These are phyloP conservation scores for Rhadina sibilatrix DNA, from an alignment of 2,113 vertebrate species.

Conservation along the genomic window DNA sequence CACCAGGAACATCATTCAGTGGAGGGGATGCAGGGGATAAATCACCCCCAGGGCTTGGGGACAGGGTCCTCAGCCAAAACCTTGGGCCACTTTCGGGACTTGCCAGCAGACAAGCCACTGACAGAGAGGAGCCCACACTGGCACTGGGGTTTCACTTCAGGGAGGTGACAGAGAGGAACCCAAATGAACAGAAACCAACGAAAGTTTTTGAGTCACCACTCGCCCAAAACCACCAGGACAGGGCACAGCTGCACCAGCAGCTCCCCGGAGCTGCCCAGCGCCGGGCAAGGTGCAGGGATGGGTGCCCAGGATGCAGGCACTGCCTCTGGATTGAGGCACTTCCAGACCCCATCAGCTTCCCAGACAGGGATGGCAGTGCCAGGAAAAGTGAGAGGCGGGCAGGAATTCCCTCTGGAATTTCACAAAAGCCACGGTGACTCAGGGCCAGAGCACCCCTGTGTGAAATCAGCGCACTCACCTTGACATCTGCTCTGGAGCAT, in stretches of 20 bases:
- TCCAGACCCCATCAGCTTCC: not conserved
- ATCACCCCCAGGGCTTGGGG: not conserved
- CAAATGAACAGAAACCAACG: slow-evolving; percentile 52
- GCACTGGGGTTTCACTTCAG: slow-evolving; percentile 8
- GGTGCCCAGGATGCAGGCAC: accelerated
- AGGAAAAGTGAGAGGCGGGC: not conserved
- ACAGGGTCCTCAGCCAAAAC: not conserved
- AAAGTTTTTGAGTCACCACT: slow-evolving; percentile 26
- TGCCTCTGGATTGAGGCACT: accelerated
- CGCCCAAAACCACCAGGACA: not conserved
- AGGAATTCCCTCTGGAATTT: not conserved
- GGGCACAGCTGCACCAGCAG: not conserved
- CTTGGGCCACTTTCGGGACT: accelerated
- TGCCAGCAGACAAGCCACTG: not conserved
- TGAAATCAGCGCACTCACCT: not conserved
- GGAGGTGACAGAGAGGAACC: slow-evolving; percentile 17
- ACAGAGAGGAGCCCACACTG: accelerated
- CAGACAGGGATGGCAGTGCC: accelerated
- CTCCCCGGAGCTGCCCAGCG: not conserved
- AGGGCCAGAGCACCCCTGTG: too few species aligned
- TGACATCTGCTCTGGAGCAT: not conserved
- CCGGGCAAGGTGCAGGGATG: accelerated
- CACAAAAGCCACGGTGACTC: not conserved
- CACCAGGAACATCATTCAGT: accelerated
- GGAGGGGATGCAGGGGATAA: too few species aligned